A percentile compares a stretch with the other conserved stretches of the same genome.
Evolutionary conservation across 2,888 invertebrate genomes (phyloP).

Genomic region (Callyntrura sp.): DNA sequence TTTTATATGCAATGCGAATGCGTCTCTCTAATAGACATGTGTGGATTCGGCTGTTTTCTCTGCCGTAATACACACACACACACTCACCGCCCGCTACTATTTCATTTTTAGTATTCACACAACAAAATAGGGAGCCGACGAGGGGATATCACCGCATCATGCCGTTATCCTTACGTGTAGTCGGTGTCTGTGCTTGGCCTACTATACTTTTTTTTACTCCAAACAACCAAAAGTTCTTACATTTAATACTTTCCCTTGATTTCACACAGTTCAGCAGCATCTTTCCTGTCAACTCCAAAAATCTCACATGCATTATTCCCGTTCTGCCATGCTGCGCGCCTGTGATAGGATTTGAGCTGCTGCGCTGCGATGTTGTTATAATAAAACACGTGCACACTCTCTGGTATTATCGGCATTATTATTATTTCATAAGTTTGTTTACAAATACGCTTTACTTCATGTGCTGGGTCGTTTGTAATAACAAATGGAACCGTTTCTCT

Average conservation of each 20-base stretch:
- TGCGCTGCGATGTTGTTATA: background rate
- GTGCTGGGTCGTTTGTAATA: background rate
- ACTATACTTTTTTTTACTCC: background rate
- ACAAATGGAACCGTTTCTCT: background rate
- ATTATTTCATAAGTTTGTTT: background rate
- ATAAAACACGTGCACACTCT: background rate
- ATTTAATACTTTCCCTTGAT: slow-evolving; percentile 20
- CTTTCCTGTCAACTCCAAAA: slow-evolving; percentile 64
- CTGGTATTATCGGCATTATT: background rate
- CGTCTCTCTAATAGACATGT: background rate
- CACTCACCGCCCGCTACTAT: background rate
- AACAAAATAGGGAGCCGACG: slow-evolving; percentile 19
- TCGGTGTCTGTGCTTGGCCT: slow-evolving; percentile 5
- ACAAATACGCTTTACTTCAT: background rate
- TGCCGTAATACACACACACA: slow-evolving; percentile 16
- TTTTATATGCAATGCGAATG: slow-evolving; percentile 17
- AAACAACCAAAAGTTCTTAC: background rate
- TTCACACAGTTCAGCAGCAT: slow-evolving; percentile 34
- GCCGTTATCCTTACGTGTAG: background rate
- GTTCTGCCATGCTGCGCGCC: background rate
- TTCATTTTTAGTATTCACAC: slow-evolving; percentile 21
- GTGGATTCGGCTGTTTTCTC: slow-evolving; percentile 13
- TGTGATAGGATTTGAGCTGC: background rate
- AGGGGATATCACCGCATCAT: slow-evolving; percentile 53
- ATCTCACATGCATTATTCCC: background rate